Conservation (phyloP, 2,113 vertebrate species). For the Thalassoma bifasciatum region DNA sequence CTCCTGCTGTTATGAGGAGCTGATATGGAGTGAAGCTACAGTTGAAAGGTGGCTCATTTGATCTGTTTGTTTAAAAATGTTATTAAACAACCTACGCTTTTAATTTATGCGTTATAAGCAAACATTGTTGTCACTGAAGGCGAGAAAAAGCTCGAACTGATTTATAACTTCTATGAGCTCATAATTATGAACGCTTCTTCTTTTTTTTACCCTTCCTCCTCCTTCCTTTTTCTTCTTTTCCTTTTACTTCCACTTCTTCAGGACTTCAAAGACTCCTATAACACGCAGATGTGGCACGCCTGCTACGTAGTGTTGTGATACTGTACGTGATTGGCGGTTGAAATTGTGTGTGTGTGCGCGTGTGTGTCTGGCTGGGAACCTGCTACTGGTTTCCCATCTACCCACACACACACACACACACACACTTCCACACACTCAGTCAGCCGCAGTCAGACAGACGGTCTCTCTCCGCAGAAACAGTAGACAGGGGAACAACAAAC, state of each 20-base stretch:
- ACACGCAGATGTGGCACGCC: neutral
- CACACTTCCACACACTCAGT: too few species aligned
- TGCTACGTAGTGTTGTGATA: slow-evolving; percentile 30
- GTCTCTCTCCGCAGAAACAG: slow-evolving; percentile 14
- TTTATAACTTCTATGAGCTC: neutral
- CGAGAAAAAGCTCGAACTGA: neutral
- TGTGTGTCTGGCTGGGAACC: slow-evolving; percentile 48
- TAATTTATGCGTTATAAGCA: neutral
- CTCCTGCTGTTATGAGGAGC: neutral
- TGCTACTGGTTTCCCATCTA: slow-evolving; percentile 66
- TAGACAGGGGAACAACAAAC: slow-evolving; percentile 23
- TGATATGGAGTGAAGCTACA: too few species aligned
- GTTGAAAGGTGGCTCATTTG: too few species aligned
- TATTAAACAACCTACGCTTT: too few species aligned
- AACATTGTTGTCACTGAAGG: neutral
- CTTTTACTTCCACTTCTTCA: neutral
- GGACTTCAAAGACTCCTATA: neutral
- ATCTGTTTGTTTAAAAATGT: too few species aligned
- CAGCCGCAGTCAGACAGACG: slow-evolving; percentile 27
- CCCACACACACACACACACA: slow-evolving; percentile 15
- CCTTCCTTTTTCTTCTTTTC: neutral
- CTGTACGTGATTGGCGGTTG: slow-evolving; percentile 60
- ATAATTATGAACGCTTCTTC: neutral
- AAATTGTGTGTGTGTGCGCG: slow-evolving; percentile 48
- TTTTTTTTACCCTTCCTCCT: too few species aligned